Percentiles rank a stretch among this genome's conserved stretches.
Evolutionary conservation across 2,113 vertebrate species (phyloP).

Genomic region (Pseudorectes ferrugineus): DNA sequence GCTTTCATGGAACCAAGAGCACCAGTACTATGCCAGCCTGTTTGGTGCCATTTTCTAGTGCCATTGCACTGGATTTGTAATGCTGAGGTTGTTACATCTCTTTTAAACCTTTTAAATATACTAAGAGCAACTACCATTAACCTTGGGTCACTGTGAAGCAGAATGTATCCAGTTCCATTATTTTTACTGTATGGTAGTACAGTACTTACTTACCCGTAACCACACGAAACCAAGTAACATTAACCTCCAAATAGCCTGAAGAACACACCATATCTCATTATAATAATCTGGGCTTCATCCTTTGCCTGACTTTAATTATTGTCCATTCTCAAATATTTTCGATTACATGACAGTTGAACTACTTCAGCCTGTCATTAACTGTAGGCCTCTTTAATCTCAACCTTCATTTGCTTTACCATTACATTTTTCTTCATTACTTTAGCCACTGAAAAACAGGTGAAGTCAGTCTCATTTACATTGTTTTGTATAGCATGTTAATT

Average conservation of each 20-base stretch:
- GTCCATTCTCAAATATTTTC: constrained; percentile 65
- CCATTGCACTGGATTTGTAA: constrained; percentile 14
- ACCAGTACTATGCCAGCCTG: background rate
- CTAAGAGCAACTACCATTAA: constrained; percentile 63
- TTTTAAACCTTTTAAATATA: constrained; percentile 70
- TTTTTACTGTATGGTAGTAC: constrained; percentile 66
- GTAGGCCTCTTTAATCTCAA: constrained; percentile 65
- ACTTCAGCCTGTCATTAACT: constrained; percentile 72
- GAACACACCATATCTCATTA: constrained; percentile 69
- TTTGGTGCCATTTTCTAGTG: background rate
- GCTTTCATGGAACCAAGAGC: constrained; percentile 6
- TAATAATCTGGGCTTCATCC: constrained; percentile 69
- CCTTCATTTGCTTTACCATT: constrained; percentile 58
- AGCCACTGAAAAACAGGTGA: constrained; percentile 22
- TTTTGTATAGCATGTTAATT: constrained; percentile 40
- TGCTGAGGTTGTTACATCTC: constrained; percentile 47
- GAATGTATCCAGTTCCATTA: constrained; percentile 65
- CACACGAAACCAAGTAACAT: constrained; percentile 66
- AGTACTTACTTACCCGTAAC: constrained; percentile 70
- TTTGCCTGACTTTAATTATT: constrained; percentile 76
- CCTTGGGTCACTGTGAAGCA: constrained; percentile 56
- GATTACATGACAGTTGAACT: constrained; percentile 70
- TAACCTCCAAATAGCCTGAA: constrained; percentile 68
- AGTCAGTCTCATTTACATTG: constrained; percentile 30
- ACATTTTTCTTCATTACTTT: constrained; percentile 46